Evolutionary conservation across 2,113 vertebrate genomes (phyloP), one percentile per base, ranked within the genome.

Genomic region (Notothenia rossii): DNA sequence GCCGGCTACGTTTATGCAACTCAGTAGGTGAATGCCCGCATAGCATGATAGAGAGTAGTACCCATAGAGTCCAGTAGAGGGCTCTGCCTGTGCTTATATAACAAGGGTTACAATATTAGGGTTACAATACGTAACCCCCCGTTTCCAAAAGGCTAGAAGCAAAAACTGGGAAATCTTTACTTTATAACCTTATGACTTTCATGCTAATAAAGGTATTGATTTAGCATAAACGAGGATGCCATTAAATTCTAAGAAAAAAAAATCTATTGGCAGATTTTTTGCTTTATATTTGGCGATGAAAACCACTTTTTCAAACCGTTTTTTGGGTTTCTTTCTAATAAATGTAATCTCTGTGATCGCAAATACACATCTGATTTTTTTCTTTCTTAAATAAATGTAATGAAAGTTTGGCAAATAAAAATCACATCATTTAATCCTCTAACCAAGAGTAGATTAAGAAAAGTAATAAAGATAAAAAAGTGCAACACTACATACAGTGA

Each of bases 201-300:
- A 53, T 7, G 46, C 17, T 10, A 54, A 66, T 46, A 36, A 50
- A 46, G 61, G 81, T 48, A 74, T 75, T 49, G 18, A 20, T 54
- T 54, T 36, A 71, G 69, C 17, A 1, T 17, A 45, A 72, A 85
- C 63, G 50, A 70, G 48, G 14, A 25, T 53, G 12, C 22, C 43
- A 20, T 74, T 55, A 68, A 12, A 63, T 75, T 8, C 49, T 71
- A 49, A 54, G 29, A 29, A 29, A 29, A 29, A 29, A 3, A 4
- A 29, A 29, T 29, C 0, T 29, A 29, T 29, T 29, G 29, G 29
- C 72, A 46, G 72, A 76, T 75, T 72, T 82, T 0, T 18, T 36
- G 73, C 66, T 67, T 79, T 88, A 25, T 75, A 36, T 71, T 68
- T 79, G 73, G 45, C 5, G 22, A 68, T 76, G 70, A 76, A 85